Conservation (phyloP, 2,888 invertebrate species). For the Lycocerus yunnanus region DNA sequence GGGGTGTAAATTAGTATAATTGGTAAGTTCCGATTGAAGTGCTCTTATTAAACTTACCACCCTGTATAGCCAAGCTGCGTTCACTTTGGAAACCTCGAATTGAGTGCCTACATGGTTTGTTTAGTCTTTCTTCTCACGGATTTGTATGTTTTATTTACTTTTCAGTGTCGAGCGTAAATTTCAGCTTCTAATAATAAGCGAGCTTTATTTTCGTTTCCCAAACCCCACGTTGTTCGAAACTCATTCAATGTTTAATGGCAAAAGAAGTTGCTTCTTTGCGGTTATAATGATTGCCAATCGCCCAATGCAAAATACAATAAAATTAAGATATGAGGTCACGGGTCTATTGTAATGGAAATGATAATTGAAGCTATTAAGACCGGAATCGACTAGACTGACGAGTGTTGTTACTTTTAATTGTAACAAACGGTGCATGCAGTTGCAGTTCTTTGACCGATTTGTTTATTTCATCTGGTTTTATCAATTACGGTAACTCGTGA, state of each 20-base stretch:
- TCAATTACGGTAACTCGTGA: neutral
- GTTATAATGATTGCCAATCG: neutral
- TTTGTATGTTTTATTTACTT: neutral
- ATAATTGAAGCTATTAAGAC: neutral
- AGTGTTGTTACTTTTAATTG: neutral
- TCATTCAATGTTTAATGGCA: neutral
- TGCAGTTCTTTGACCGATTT: neutral
- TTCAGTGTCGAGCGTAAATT: neutral
- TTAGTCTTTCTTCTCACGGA: neutral
- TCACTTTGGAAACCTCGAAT: neutral
- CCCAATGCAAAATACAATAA: neutral
- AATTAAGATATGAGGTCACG: neutral
- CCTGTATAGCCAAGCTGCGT: neutral
- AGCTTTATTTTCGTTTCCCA: neutral
- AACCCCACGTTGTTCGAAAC: neutral
- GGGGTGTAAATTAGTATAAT: no score
- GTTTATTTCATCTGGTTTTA: neutral
- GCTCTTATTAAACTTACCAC: neutral
- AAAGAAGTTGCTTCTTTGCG: neutral
- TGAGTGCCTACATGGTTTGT: neutral
- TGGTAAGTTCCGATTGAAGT: no score
- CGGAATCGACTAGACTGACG: neutral
- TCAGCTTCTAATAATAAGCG: neutral
- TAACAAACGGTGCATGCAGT: neutral
- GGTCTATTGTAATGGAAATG: neutral